Conservation (phyloP, 2,888 invertebrate species). For the Patella depressa region DNA sequence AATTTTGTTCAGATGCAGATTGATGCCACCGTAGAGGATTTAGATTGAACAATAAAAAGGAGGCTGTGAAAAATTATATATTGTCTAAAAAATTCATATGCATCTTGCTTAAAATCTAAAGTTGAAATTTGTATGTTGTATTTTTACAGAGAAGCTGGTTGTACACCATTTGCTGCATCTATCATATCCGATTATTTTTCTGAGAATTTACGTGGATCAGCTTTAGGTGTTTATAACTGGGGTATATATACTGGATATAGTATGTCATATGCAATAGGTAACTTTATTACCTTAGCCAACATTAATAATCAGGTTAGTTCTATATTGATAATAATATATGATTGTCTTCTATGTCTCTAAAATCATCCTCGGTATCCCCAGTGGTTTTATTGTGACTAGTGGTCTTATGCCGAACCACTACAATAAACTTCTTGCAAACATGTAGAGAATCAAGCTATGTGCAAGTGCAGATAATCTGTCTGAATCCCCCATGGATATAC, state of each 20-base stretch:
- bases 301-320: constrained; percentile 59
- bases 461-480: no score
- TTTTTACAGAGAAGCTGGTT: constrained; percentile 64
- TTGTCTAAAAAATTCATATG: background rate
- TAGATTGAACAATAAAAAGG: no score
- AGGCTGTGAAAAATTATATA: background rate
- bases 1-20: no score
- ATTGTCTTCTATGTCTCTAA: background rate
- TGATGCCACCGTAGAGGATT: no score
- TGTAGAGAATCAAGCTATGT: no score
- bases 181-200: constrained; percentile 65
- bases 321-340: background rate
- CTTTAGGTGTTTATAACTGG: constrained; percentile 95
- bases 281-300: constrained; percentile 71
- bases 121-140: background rate
- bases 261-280: constrained; percentile 90
- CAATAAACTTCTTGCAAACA: no score
- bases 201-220: constrained; percentile 80
- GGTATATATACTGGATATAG: constrained; percentile 95
- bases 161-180: constrained; percentile 67
- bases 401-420: no score
- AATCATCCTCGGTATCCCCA: no score
- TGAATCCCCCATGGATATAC: no score
- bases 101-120: background rate
- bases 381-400: no score